Evolutionary conservation across 2,888 invertebrate species (phyloP), one percentile per base, ranked within the genome.

Genomic region (Panzeria rudis): DNA sequence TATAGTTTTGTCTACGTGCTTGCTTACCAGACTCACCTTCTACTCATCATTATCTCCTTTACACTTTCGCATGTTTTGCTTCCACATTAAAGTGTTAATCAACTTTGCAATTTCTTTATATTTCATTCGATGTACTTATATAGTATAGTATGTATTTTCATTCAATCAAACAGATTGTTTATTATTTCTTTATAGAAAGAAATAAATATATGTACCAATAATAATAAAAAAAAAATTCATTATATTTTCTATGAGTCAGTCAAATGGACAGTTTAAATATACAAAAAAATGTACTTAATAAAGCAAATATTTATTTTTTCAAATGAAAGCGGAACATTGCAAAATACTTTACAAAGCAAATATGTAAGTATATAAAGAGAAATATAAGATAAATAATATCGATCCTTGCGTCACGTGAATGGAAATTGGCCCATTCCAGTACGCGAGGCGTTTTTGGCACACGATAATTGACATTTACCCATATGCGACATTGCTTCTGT

Each of bases 1-100:
- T 17, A 61, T 4, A 52, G 8, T 62, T 62, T 56, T 47, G 76
- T 6, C 47, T 77, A 77, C 77, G 69, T 78, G 59, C 8, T 20
- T 47, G 5, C 38, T 35, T 50, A 20, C n/a, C 17, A 61, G 20
- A 41, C 17, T 47, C 38, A 62, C 23, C 25, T 56, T 32, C 29
- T 13, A 44, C 3, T 23, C 50, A 17, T 68, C 5, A 20, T 15
- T 56, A 6, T 69, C 25, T 69, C n/a, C 69, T 25, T 38, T 69
- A 35, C 5, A 47, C 29, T 62, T 54, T 29, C 2, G 15, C 9
- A 54, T 54, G 25, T 15, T 54, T 0, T 54, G 11, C 56, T 68
- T 75, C 66, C 23, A 17, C 38, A 50, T 56, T 83, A 41, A 56
- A 77, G 66, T 83, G 71, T 83, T 72, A 77, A 83, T 83, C 66